Percentiles rank a stretch among this genome's conserved stretches.
phyloP scores from a whole-genome alignment of 2,113 vertebrate genomes.

The Enhydra lutris region DNA sequence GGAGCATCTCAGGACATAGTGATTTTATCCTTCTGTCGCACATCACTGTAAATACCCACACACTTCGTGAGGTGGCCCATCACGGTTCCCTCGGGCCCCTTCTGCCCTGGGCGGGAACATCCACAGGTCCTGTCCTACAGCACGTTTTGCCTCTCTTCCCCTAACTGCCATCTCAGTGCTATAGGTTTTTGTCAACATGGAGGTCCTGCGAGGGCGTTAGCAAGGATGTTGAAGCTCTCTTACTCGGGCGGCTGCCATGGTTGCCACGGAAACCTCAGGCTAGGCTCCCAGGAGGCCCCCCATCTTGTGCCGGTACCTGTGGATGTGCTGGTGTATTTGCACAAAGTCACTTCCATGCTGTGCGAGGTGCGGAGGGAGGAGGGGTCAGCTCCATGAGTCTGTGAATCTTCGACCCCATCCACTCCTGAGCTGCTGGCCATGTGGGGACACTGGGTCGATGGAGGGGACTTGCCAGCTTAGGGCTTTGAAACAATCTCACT shows the following conservation, averaged over 20 bases:
- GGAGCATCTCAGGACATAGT: background rate
- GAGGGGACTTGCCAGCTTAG: background rate
- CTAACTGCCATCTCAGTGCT: background rate
- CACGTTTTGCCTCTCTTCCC: fast-evolving
- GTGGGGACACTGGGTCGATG: fast-evolving
- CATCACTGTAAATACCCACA: fast-evolving
- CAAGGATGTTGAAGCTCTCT: background rate
- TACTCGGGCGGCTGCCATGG: background rate
- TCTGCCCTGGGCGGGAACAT: background rate
- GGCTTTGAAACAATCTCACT: fast-evolving
- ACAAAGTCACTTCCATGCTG: background rate
- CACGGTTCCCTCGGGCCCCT: fast-evolving
- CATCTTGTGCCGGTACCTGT: background rate
- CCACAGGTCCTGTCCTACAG: fast-evolving
- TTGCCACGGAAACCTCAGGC: background rate
- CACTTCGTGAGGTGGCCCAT: fast-evolving
- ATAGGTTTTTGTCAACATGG: fast-evolving
- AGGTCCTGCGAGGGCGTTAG: background rate
- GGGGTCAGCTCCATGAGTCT: fast-evolving
- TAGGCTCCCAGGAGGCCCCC: background rate
- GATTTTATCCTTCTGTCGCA: fast-evolving
- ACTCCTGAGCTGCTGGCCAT: fast-evolving
- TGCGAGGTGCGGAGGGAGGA: background rate
- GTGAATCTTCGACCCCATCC: fast-evolving
- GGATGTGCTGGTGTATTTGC: fast-evolving